phyloP scores from a whole-genome alignment of 2,113 vertebrate genomes.

The Mustelus asterias region DNA sequence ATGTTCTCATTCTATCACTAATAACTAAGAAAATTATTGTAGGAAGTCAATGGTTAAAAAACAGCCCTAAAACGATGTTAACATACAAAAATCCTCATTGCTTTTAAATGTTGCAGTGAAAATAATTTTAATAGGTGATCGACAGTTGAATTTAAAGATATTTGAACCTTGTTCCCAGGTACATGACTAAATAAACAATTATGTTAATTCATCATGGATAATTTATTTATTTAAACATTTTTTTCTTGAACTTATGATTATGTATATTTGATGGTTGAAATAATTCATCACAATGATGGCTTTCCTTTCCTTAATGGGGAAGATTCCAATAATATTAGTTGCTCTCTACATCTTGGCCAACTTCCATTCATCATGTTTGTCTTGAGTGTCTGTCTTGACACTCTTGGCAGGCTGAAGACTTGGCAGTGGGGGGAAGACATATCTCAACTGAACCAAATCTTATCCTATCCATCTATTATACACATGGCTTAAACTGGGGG shows the following conservation, averaged over 20 bases:
- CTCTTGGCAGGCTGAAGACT: background rate
- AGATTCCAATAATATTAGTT: background rate
- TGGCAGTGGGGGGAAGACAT: background rate
- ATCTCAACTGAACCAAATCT: background rate
- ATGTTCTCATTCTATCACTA: background rate
- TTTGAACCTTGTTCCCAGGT: conserved; percentile 66
- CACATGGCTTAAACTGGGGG: background rate
- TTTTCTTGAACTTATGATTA: background rate
- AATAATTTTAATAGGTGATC: conserved; percentile 59
- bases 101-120: conserved; percentile 51
- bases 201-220: background rate
- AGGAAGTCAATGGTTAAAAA: background rate
- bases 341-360: background rate
- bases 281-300: background rate
- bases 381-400: background rate
- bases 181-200: conserved; percentile 32
- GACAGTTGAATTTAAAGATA: conserved; percentile 63
- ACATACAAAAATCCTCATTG: background rate
- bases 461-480: background rate
- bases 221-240: background rate
- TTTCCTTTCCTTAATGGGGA: background rate
- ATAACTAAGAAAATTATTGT: background rate
- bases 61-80: background rate
- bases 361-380: background rate
- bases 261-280: background rate